These are phyloP conservation scores for Noturus placidus DNA, from an alignment of 2,113 vertebrate species.

Conservation along the genomic window DNA sequence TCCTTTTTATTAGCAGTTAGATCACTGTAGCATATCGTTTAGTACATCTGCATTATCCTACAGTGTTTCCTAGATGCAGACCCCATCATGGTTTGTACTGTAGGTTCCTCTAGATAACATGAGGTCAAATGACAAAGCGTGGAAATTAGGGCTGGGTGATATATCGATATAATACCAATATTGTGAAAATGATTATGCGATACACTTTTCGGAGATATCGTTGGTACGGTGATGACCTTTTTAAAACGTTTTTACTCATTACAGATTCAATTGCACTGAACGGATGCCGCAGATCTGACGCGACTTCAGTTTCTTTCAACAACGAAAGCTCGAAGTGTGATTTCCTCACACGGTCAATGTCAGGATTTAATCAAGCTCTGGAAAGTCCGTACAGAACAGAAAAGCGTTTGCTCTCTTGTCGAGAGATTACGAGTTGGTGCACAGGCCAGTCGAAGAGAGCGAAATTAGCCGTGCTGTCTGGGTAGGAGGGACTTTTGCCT, in stretches of 20 bases:
- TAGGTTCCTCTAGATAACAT: neutral
- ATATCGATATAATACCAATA: too few species aligned
- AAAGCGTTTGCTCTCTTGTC: neutral
- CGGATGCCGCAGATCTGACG: too few species aligned
- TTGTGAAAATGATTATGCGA: too few species aligned
- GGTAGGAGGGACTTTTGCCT: neutral
- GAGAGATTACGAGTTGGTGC: neutral
- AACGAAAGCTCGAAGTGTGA: neutral
- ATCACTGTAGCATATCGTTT: neutral
- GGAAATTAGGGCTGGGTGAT: too few species aligned
- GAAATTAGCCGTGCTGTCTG: neutral
- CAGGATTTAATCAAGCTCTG: neutral
- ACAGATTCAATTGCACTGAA: too few species aligned
- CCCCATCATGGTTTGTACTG: neutral
- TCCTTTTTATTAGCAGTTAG: neutral
- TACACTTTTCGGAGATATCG: too few species aligned
- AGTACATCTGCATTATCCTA: neutral
- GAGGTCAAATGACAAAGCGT: too few species aligned
- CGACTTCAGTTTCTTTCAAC: neutral
- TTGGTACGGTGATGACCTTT: too few species aligned
- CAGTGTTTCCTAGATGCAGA: neutral
- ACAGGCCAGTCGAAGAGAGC: neutral
- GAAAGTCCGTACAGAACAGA: neutral
- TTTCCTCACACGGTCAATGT: neutral
- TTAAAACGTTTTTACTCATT: too few species aligned